These are phyloP conservation scores for Peromyscus eremicus DNA, from an alignment of 2,797 vertebrate species.

Conservation along the genomic window DNA sequence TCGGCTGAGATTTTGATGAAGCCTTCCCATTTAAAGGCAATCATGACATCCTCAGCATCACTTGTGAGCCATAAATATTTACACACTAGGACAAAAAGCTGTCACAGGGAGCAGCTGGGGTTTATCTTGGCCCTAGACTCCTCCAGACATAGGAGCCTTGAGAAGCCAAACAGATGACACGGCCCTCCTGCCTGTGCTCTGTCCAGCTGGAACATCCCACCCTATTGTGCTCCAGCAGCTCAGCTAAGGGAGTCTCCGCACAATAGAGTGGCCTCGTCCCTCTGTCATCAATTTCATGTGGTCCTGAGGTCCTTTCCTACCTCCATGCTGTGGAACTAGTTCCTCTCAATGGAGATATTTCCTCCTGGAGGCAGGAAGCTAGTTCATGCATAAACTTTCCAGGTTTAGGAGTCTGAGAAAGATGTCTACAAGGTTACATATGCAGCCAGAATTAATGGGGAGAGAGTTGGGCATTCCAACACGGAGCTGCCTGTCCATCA, in stretches of 20 bases:
- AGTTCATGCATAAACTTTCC: neutral
- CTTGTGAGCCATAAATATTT: too few species aligned
- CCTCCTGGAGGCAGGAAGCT: neutral
- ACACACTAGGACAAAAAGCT: neutral
- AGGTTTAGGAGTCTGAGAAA: neutral
- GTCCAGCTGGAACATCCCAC: neutral
- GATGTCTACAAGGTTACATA: neutral
- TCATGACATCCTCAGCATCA: rapidly evolving
- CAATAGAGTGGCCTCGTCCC: rapidly evolving
- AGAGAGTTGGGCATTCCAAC: neutral
- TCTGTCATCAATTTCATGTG: rapidly evolving
- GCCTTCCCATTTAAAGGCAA: neutral
- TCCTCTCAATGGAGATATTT: neutral
- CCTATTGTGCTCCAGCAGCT: rapidly evolving
- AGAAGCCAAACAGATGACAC: neutral
- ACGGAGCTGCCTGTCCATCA: neutral
- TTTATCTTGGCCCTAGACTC: neutral
- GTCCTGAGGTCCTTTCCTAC: rapidly evolving
- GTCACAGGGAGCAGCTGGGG: neutral
- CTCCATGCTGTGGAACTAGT: too few species aligned
- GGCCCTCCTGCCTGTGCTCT: neutral
- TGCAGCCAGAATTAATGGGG: neutral
- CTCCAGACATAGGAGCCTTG: neutral
- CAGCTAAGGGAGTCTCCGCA: neutral
- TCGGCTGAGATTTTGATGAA: neutral